Evolutionary conservation across 2,113 vertebrate genomes (phyloP).

Genomic region (Chitala chitala): DNA sequence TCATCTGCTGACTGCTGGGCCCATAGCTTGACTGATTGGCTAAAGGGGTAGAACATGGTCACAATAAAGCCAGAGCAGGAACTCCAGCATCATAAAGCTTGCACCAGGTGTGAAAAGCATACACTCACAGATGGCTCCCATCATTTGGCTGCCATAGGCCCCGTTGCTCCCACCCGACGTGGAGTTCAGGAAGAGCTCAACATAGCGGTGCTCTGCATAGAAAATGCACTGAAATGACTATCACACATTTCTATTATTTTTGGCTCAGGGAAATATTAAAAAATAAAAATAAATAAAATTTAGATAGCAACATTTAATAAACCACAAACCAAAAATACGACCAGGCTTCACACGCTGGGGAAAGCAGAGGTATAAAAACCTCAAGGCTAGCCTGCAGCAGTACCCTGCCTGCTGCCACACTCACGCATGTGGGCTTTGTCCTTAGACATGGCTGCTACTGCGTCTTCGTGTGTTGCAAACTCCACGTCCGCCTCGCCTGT

Average conservation of each 20-base stretch:
- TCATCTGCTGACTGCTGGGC: slow-evolving; percentile 74
- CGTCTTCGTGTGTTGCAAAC: slow-evolving; percentile 96
- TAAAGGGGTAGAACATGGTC: slow-evolving; percentile 38
- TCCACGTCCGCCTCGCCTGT: slow-evolving; percentile 96
- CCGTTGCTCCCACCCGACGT: slow-evolving; percentile 93
- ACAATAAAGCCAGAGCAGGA: background rate
- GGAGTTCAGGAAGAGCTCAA: slow-evolving; percentile 97
- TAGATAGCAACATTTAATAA: background rate
- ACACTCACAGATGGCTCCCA: slow-evolving; percentile 86
- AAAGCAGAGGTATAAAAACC: no score
- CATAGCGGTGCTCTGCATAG: slow-evolving; percentile 88
- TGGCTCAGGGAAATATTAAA: background rate
- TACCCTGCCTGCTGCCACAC: no score
- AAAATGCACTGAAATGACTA: background rate
- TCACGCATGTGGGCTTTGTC: slow-evolving; percentile 99
- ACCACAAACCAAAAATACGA: background rate
- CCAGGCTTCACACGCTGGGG: no score
- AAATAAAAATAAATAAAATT: background rate
- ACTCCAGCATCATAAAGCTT: background rate
- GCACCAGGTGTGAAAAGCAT: background rate
- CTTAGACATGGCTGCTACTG: slow-evolving; percentile 98
- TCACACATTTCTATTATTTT: background rate
- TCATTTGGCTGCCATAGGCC: slow-evolving; percentile 90
- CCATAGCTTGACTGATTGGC: slow-evolving; percentile 75
- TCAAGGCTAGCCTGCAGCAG: no score